These are phyloP conservation scores for Callosobruchus maculatus DNA, from an alignment of 2,888 invertebrate species.

Conservation along the genomic window DNA sequence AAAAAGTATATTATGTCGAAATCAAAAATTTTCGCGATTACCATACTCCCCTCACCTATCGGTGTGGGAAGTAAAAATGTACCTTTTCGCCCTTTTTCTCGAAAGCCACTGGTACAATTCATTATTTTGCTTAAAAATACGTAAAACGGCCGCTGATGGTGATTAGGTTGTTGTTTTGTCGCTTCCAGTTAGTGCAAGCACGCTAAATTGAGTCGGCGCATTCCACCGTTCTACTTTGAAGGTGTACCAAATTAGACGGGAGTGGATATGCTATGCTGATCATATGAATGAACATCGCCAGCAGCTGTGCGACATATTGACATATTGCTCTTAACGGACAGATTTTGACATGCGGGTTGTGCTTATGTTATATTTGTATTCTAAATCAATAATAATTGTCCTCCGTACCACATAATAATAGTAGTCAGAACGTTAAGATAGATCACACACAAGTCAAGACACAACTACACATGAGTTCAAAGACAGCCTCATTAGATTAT, in stretches of 20 bases:
- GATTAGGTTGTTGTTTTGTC: neutral
- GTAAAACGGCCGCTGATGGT: neutral
- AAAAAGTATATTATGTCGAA: no score
- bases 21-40: no score
- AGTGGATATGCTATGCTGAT: neutral
- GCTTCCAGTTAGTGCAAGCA: neutral
- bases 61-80: no score
- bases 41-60: no score
- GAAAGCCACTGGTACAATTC: slow-evolving; percentile 24
- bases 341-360: neutral
- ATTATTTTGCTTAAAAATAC: neutral
- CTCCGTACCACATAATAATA: no score
- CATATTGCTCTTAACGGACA: neutral
- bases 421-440: no score
- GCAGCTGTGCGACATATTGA: neutral
- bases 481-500: no score
- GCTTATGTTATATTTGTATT: no score
- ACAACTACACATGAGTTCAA: no score
- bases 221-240: neutral
- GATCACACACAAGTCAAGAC: no score
- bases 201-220: neutral
- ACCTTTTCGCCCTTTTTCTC: no score
- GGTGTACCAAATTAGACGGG: neutral
- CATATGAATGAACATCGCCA: neutral
- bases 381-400: no score